Evolutionary conservation across 2,888 invertebrate species (phyloP), one percentile per base, ranked within the genome.

Genomic region (Slavum lentiscoides): DNA sequence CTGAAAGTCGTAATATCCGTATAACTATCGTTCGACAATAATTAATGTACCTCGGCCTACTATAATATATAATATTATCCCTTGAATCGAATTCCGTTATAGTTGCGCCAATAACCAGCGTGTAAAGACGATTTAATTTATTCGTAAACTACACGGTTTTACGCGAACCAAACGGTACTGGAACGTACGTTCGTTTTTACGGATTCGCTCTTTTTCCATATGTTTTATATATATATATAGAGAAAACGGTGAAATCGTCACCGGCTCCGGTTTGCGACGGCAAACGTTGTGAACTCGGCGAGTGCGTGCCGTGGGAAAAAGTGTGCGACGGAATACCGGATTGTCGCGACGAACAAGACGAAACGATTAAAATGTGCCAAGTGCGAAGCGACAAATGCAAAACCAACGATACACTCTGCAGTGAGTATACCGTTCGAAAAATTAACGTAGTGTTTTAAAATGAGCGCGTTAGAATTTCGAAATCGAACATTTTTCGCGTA

Each of bases 311-410:
- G 1, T 85, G 88, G 82, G 85, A 86, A 11, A 87, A 89, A 82
- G 86, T 92, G 19, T 94, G 94, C 85, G 89, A 94, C 85, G 92
- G 91, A 0, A 87, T 91, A 64, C 87, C 86, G 1, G 89, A 94
- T 84, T 94, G 94, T 84, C 89, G 90, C 80, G 91, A 92, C 84
- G 91, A 89, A 17, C 88, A 87, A 61, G 94, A 94, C 84, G 94
- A 94, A 82, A 61, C 72, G 17, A 23, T 80, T 39, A 37, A 62
- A 55, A 69, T 80, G 77, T 80, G 77, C 15, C 9, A 39, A 17
- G 23, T 30, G 8, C 59, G 74, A n/a, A 37, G 19, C 8, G 19
- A 68, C 15, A 62, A 67, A 37, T 82, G 83, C 76, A 53, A 61
- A n/a, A 53, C 62, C 19, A 82, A 82, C 49, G 17, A 74, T 11